Evolutionary conservation across 35 echinoderm and acorn worm species (phyloP).

Genomic region (Ophioderma brevispina): DNA sequence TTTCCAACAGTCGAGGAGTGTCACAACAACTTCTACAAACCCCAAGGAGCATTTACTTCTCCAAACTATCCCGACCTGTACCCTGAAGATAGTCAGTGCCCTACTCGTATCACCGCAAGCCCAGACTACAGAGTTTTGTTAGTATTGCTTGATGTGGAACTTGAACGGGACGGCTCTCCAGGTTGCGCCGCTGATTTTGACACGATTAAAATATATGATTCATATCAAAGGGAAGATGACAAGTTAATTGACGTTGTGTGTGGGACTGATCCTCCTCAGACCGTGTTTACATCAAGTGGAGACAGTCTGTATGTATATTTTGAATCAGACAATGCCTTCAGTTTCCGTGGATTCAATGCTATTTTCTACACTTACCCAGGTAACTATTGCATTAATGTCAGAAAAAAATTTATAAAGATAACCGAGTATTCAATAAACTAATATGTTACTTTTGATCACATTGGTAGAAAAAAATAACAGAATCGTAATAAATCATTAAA

Average conservation of each 20-base stretch:
- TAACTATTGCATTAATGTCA: no score
- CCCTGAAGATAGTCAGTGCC: conserved; percentile 8
- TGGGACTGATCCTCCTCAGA: background rate
- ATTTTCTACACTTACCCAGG: background rate
- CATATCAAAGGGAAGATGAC: background rate
- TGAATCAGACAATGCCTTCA: background rate
- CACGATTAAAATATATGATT: background rate
- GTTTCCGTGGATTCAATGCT: background rate
- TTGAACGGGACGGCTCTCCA: background rate
- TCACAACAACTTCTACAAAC: background rate
- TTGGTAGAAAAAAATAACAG: no score
- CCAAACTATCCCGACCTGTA: conserved; percentile 36
- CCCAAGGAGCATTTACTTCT: conserved; percentile 19
- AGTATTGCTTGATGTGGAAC: background rate
- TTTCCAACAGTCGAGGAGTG: background rate
- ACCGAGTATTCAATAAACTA: no score
- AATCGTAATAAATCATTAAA: no score
- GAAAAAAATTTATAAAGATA: no score
- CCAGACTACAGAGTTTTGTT: background rate
- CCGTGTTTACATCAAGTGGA: background rate
- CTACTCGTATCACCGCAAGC: conserved; percentile 8
- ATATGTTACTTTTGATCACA: no score
- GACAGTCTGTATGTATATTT: background rate
- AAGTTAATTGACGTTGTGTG: background rate
- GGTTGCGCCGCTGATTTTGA: background rate